Conservation (phyloP, 2,888 invertebrate genomes). For the Acleris sparsana region DNA sequence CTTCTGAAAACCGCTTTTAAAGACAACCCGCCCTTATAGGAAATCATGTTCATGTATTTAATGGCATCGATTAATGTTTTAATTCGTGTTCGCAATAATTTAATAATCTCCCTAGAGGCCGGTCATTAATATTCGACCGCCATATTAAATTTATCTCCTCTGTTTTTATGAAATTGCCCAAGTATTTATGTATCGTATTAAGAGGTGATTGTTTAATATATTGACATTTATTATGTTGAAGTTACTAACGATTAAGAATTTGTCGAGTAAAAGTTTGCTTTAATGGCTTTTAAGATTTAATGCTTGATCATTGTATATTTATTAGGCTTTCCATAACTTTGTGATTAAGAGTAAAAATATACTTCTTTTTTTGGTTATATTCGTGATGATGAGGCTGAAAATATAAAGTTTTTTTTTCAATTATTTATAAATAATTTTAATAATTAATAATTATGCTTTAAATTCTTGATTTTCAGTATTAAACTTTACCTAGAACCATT, state of each 20-base stretch:
- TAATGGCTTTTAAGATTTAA: background rate
- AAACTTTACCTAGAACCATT: too few relatives aligned
- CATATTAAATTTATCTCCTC: conserved; percentile 33
- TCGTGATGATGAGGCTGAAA: too few relatives aligned
- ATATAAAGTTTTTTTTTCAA: too few relatives aligned
- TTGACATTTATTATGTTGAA: conserved; percentile 21
- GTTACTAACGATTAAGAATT: conserved; percentile 20
- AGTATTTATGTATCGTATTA: conserved; percentile 32
- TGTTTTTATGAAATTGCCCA: conserved; percentile 31
- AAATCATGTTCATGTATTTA: conserved; percentile 52
- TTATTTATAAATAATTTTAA: too few relatives aligned
- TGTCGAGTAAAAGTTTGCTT: background rate
- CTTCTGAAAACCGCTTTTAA: conserved; percentile 40
- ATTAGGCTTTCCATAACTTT: too few relatives aligned
- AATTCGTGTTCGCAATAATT: conserved; percentile 67
- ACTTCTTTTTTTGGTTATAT: too few relatives aligned
- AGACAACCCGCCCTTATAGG: conserved; percentile 41
- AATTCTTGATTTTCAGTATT: too few relatives aligned
- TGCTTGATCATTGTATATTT: background rate
- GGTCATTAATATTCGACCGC: conserved; percentile 35
- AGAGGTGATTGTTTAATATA: conserved; percentile 33
- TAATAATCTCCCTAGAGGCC: conserved; percentile 50
- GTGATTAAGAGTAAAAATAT: too few relatives aligned
- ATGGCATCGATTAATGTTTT: conserved; percentile 67
- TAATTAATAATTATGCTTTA: too few relatives aligned